phyloP scores from a whole-genome alignment of 30 jellyfish, hydroid and myxozoan genomes.

The Mastigias papua region DNA sequence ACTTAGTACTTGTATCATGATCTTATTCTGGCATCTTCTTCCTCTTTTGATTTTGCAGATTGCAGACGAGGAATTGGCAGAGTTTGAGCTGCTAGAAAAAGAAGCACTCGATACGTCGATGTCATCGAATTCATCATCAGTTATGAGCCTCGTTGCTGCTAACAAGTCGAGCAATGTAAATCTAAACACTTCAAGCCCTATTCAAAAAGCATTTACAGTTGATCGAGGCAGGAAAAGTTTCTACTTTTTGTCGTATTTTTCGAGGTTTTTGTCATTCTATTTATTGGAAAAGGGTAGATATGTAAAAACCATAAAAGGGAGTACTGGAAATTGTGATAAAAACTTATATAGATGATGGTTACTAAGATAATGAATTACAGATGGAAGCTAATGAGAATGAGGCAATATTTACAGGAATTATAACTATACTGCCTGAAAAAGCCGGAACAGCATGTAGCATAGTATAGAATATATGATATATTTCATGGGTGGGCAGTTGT shows the following conservation, averaged over 20 bases:
- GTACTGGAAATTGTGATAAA: background rate
- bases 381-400: background rate
- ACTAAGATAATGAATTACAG: background rate
- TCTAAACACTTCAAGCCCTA: slow-evolving; percentile 49
- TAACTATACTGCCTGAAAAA: background rate
- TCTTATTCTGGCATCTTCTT: background rate
- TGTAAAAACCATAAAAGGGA: background rate
- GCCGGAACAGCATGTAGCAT: background rate
- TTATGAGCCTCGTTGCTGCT: slow-evolving; percentile 52
- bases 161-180: background rate
- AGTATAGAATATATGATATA: background rate
- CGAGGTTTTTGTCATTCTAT: background rate
- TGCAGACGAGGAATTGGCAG: slow-evolving; percentile 87
- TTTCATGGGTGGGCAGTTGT: background rate
- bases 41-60: slow-evolving; percentile 38
- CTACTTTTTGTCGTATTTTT: background rate
- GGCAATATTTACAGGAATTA: background rate
- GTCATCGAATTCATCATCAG: slow-evolving; percentile 79
- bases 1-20: too few relatives aligned
- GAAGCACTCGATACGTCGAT: slow-evolving; percentile 87
- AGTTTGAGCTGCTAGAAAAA: slow-evolving; percentile 89
- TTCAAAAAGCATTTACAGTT: background rate
- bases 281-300: too few relatives aligned
- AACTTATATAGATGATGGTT: background rate
- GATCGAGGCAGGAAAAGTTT: background rate